A percentile compares a stretch with the other conserved stretches of the same genome.
Conservation (phyloP, 2,888 invertebrate genomes). For the Altica lythri region DNA sequence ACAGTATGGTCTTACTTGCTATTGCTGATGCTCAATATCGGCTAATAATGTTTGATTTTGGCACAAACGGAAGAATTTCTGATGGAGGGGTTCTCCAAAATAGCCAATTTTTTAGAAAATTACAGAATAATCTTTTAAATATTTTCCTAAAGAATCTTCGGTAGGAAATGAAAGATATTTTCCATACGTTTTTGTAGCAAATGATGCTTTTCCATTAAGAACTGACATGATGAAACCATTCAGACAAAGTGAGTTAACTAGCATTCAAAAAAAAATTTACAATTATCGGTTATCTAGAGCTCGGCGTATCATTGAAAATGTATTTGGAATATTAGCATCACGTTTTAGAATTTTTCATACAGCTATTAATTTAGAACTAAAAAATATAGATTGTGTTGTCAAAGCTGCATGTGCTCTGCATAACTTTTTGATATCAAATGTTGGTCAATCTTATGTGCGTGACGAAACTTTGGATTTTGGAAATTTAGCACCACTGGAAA, state of each 20-base stretch:
- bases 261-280: slow-evolving; percentile 15
- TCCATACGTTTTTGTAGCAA: slow-evolving; percentile 17
- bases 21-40: slow-evolving; percentile 10
- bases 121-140: slow-evolving; percentile 13
- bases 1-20: slow-evolving; percentile 11
- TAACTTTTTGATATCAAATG: slow-evolving; percentile 15
- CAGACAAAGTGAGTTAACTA: slow-evolving; percentile 17
- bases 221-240: slow-evolving; percentile 17
- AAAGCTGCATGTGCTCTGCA: slow-evolving; percentile 19
- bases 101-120: slow-evolving; percentile 31
- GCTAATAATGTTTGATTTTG: slow-evolving; percentile 40
- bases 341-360: slow-evolving; percentile 21
- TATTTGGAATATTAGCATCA: slow-evolving; percentile 20
- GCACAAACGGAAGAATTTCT: slow-evolving; percentile 40
- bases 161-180: neutral
- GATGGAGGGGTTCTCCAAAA: slow-evolving; percentile 41
- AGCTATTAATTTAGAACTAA: slow-evolving; percentile 13
- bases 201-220: slow-evolving; percentile 16
- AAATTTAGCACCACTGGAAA: too few relatives aligned
- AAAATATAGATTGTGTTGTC: slow-evolving; percentile 14
- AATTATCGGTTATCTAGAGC: too few relatives aligned
- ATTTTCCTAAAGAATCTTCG: neutral
- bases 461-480: too few relatives aligned
- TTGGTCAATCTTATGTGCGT: too few relatives aligned
- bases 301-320: slow-evolving; percentile 5